Conservation (phyloP, 2,797 vertebrate species). For the Merluccius polli region DNA sequence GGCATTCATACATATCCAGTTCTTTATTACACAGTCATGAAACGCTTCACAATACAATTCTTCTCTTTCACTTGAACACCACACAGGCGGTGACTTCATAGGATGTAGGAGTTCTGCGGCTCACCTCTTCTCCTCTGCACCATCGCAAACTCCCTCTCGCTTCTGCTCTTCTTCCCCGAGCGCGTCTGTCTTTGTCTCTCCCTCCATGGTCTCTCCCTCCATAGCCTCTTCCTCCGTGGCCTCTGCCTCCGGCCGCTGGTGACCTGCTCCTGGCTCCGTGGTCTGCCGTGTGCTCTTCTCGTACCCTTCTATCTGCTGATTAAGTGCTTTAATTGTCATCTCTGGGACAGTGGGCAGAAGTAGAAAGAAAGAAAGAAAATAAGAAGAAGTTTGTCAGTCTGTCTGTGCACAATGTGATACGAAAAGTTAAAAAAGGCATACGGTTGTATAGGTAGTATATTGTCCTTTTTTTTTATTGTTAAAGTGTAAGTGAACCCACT, state of each 20-base stretch:
- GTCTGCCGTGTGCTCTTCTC: conserved; percentile 82
- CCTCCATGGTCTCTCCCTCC: background rate
- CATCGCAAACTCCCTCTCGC: background rate
- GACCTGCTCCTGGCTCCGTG: conserved; percentile 75
- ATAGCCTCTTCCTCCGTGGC: conserved; percentile 40
- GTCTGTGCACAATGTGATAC: too few relatives aligned
- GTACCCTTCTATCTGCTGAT: conserved; percentile 87
- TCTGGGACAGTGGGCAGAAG: conserved; percentile 58
- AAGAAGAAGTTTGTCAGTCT: background rate
- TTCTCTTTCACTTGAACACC: background rate
- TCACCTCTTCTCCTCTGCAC: background rate
- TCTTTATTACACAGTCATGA: background rate
- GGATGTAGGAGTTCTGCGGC: background rate
- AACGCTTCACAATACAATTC: background rate
- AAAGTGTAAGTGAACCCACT: too few relatives aligned
- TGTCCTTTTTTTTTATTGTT: background rate
- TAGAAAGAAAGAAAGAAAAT: background rate
- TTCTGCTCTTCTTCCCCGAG: background rate
- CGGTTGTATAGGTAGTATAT: background rate
- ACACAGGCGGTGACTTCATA: too few relatives aligned
- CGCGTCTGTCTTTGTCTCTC: background rate
- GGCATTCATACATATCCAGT: background rate
- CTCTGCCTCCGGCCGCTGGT: conserved; percentile 51
- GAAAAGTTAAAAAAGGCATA: background rate
- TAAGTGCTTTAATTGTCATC: conserved; percentile 90